phyloP scores from a whole-genome alignment of 2,888 invertebrate species.

The Lasioglossum leucozonium region DNA sequence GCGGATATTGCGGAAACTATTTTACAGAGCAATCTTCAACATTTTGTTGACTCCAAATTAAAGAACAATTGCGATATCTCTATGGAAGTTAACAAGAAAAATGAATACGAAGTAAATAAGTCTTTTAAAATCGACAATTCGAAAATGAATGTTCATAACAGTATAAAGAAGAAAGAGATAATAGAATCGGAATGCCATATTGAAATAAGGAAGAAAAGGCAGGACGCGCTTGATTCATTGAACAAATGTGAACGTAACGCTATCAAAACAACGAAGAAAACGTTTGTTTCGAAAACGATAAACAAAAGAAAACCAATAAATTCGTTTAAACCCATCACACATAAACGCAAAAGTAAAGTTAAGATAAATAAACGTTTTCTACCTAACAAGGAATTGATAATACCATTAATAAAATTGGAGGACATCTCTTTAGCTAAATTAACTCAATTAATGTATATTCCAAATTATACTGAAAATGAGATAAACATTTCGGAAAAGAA shows the following conservation, averaged over 20 bases:
- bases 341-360: neutral
- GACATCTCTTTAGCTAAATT: constrained; percentile 30
- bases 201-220: neutral
- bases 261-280: neutral
- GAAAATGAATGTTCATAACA: neutral
- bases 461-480: neutral
- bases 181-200: neutral
- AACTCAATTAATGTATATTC: neutral
- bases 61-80: neutral
- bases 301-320: neutral
- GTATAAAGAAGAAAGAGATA: neutral
- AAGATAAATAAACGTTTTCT: neutral
- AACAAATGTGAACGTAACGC: neutral
- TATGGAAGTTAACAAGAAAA: neutral
- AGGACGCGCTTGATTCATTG: neutral
- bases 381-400: neutral
- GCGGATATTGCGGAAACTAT: neutral
- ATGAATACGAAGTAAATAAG: neutral
- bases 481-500: neutral
- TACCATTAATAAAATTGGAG: constrained; percentile 36
- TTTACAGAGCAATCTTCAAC: neutral
- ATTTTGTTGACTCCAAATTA: neutral
- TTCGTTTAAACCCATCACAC: neutral
- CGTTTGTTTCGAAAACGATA: neutral
- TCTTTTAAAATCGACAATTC: neutral